Base-by-base conservation (phyloP, 2,797 vertebrate genomes). In the Helarctos malayanus region DNA sequence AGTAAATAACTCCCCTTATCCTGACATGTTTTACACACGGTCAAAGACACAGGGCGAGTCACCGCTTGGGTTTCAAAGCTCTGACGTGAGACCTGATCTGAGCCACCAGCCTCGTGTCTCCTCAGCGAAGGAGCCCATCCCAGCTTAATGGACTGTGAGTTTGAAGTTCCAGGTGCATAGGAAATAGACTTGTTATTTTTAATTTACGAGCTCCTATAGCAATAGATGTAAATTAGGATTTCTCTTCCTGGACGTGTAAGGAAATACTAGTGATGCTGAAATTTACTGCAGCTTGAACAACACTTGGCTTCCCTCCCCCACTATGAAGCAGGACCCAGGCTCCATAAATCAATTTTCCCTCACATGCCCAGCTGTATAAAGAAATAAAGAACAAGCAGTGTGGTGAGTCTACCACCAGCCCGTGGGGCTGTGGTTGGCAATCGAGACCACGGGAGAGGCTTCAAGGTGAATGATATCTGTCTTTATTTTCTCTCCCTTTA, bases 321-420 rank as follows among this genome's bases (percentile, higher is more conserved):
- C 69, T 32, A 1, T 38, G 89, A 97, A 93, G 97, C 94, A 97
- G 93, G 83, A 93, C 32, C 97, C 11, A 93, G 83, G 95, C 75
- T 94, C 81, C 93, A 97, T 98, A 98, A 98, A 98, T 98, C 98
- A 98, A 65, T 68, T 85, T 32, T 88, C 82, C 82, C n/a, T 93
- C 90, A 63, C 6, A 29, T 35, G 95, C 96, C 95, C 96, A 79
- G 91, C 61, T 95, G 95, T 97, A 97, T 38, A 84, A 65, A 78
- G 80, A 98, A 98, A 91, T 71, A 97, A 97, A 82, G 97, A 97
- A 97, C 92, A 98, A 92, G 97, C 96, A 96, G 97, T 98, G 93
- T 27, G 95, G 95, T 98, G 98, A 98, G 98, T 97, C 94, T 97
- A 18, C 81, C 80, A 35, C 75, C 83, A 71, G 21, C 65, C 97